Conservation (phyloP, 2,113 vertebrate species). For the Hymenochirus boettgeri region DNA sequence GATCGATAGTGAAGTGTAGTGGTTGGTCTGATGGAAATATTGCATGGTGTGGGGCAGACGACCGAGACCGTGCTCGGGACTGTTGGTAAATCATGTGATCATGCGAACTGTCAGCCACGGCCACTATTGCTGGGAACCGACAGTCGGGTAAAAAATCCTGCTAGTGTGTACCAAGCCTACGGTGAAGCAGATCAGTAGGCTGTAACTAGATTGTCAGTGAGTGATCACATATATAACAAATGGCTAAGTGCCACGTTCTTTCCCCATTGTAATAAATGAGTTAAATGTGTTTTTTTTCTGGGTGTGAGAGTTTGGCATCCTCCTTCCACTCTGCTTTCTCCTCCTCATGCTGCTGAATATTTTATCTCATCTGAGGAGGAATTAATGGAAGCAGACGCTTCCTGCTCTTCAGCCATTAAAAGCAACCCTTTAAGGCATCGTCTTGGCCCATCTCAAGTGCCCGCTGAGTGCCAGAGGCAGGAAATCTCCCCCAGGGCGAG, state of each 20-base stretch:
- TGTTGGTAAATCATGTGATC: no score
- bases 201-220: no score
- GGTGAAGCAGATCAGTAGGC: no score
- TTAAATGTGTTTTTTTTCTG: slow-evolving; percentile 10
- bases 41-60: no score
- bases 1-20: no score
- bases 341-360: slow-evolving; percentile 26
- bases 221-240: no score
- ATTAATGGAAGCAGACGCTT: slow-evolving; percentile 36
- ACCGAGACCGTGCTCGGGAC: no score
- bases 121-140: no score
- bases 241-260: not conserved
- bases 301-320: slow-evolving; percentile 30
- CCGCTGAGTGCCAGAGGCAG: slow-evolving; percentile 36
- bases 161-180: no score
- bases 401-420: slow-evolving; percentile 39
- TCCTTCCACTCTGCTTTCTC: not conserved
- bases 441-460: slow-evolving; percentile 36
- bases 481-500: slow-evolving; percentile 24
- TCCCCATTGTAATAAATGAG: slow-evolving; percentile 22
- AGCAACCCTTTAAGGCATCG: slow-evolving; percentile 33
- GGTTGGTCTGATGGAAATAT: no score
- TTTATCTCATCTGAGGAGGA: slow-evolving; percentile 36
- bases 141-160: no score
- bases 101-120: no score